phyloP scores from a whole-genome alignment of 2,888 invertebrate species.

The Pachydiplax longipennis region DNA sequence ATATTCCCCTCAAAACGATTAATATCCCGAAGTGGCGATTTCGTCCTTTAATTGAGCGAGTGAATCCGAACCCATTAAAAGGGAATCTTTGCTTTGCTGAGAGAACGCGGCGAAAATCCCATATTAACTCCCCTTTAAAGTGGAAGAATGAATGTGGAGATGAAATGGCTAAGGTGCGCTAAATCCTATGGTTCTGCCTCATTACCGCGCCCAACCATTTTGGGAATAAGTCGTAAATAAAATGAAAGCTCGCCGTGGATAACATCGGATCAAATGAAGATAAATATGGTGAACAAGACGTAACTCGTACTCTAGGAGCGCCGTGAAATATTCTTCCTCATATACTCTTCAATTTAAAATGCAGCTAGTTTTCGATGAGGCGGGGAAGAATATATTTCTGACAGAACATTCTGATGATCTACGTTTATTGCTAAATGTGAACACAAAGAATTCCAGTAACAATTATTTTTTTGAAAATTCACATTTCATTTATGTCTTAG shows the following conservation, averaged over 20 bases:
- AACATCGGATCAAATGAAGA: conserved; percentile 26
- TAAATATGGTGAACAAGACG: background rate
- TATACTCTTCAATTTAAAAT: background rate
- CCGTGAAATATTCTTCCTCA: background rate
- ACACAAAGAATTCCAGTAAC: no score
- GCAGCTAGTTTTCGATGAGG: no score
- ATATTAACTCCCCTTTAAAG: background rate
- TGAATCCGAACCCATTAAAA: background rate
- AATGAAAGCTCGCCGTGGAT: background rate
- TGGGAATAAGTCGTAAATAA: conserved; percentile 17
- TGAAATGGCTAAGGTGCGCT: background rate
- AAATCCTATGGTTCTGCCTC: background rate
- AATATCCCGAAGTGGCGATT: background rate
- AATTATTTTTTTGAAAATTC: no score
- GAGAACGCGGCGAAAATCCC: background rate
- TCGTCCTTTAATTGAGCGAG: background rate
- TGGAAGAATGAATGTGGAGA: background rate
- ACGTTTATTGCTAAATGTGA: no score
- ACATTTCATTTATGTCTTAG: no score
- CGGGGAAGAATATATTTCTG: no score
- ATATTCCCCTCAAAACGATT: background rate
- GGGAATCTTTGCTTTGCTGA: background rate
- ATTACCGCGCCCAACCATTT: background rate
- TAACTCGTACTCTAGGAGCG: background rate
- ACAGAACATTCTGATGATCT: no score